Evolutionary conservation across 2,888 invertebrate genomes (phyloP), one percentile per base, ranked within the genome.

Genomic region (Polydrusus pterygomalis): DNA sequence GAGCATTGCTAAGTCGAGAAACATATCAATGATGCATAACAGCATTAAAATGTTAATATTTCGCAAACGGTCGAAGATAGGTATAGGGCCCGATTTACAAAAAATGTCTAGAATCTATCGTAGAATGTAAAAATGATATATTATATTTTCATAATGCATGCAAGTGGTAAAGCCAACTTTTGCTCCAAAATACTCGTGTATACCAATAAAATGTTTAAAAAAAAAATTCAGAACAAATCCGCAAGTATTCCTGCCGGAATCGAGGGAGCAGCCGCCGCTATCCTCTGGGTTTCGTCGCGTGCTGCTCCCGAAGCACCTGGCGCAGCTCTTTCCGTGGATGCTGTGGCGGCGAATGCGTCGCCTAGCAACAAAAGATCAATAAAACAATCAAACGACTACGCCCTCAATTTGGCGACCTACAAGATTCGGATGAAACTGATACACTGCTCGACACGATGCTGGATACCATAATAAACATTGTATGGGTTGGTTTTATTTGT

Each of bases 381-480:
- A 86, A 85, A 86, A 86, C 86, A 86, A 86, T 86, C 85, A 85
- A 84, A 83, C 81, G 85, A 83, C 84, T 84, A 85, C 85, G 85
- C 85, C 85, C 82, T 81, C 79, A 79, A 81, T 80, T 74, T 75
- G 64, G 69, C 75, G 75, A 74, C 77, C 69, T 70, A 73, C 68
- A 40, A 68, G 47, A 34, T 74, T 62, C n/a, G 25, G 43, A 45
- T 47, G 15, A 25, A n/a, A 45, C 17, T 17, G 30, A 51, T 63
- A 71, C 20, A 71, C 71, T 71, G 71, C 71, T 40, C 54, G 2
- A 63, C 51, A n/a, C 9, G 54, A 60, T 40, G 5, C 38, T 54
- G 25, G 25, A 30, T 3, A 30, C n/a, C n/a, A n/a, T n/a, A n/a
- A 13, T 43, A n/a, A n/a, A 43, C 62, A 8, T 3, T 43, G 7